Percentiles rank a stretch among this genome's conserved stretches.
Conservation (phyloP, 1,140 invertebrate genomes). For the Aphis craccivora region DNA sequence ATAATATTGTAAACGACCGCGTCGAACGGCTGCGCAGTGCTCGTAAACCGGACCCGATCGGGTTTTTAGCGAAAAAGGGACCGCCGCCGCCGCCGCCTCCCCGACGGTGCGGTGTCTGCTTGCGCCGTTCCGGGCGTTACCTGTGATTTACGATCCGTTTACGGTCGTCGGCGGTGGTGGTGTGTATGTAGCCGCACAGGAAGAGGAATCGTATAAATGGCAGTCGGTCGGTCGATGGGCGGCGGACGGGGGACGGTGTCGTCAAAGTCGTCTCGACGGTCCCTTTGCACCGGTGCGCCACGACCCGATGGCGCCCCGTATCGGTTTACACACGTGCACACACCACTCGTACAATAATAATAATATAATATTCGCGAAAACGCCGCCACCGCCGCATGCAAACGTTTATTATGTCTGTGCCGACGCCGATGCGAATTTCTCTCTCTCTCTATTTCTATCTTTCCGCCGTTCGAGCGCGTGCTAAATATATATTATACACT, state of each 20-base stretch:
- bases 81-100: neutral
- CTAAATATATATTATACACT: neutral
- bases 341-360: conserved; percentile 5
- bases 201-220: neutral
- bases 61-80: conserved; percentile 13
- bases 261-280: conserved; percentile 37
- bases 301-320: conserved; percentile 57
- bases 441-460: neutral
- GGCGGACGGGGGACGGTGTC: neutral
- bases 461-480: neutral
- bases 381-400: neutral
- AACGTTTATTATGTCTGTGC: neutral
- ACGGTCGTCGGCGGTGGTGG: neutral
- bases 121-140: conserved; percentile 49
- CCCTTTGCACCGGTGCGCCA: conserved; percentile 41
- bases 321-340: conserved; percentile 56
- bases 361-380: conserved; percentile 54
- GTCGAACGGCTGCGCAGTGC: neutral
- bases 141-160: conserved; percentile 57
- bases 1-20: neutral
- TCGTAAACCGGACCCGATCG: neutral
- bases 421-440: neutral
- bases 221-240: neutral
- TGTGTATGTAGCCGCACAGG: neutral
- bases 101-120: neutral